Percentiles rank a stretch among this genome's conserved stretches.
These are phyloP conservation scores for Phalloptychus januarius DNA, from an alignment of 2,797 vertebrate genomes.

Conservation along the genomic window DNA sequence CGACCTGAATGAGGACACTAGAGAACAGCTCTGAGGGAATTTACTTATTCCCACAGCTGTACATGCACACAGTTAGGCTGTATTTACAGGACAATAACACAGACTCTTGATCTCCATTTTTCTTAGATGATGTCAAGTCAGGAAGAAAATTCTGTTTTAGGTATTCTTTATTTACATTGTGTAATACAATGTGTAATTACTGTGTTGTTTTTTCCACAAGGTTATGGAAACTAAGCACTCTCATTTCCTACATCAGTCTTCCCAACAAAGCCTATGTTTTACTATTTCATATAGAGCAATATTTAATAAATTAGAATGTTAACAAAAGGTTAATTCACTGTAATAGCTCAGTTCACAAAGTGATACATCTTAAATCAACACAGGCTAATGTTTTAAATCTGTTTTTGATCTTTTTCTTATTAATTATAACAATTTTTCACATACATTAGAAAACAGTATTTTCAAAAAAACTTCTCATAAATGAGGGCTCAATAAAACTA, in stretches of 20 bases:
- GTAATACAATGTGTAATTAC: not conserved
- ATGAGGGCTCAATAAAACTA: not conserved
- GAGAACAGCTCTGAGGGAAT: constrained; percentile 40
- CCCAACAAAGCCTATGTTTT: not conserved
- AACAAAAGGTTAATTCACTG: not conserved
- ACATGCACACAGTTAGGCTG: constrained; percentile 33
- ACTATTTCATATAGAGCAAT: not conserved
- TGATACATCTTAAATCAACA: not conserved
- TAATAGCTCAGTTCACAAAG: not conserved
- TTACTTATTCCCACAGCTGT: constrained; percentile 44
- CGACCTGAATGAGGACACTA: constrained; percentile 27
- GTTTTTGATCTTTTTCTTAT: not conserved
- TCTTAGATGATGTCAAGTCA: constrained; percentile 44
- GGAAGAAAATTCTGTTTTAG: constrained; percentile 4
- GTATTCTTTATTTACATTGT: constrained; percentile 7
- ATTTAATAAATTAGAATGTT: not conserved
- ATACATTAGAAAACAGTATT: not conserved
- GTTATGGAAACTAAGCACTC: not conserved
- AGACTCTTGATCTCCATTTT: constrained; percentile 85
- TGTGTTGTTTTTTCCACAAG: not conserved
- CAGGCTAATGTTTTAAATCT: not conserved
- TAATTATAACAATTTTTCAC: not conserved
- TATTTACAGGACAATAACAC: constrained; percentile 83
- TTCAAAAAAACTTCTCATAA: not conserved
- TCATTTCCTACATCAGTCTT: not conserved